Conservation (phyloP, 2,113 vertebrate species). For the Scomber colias region DNA sequence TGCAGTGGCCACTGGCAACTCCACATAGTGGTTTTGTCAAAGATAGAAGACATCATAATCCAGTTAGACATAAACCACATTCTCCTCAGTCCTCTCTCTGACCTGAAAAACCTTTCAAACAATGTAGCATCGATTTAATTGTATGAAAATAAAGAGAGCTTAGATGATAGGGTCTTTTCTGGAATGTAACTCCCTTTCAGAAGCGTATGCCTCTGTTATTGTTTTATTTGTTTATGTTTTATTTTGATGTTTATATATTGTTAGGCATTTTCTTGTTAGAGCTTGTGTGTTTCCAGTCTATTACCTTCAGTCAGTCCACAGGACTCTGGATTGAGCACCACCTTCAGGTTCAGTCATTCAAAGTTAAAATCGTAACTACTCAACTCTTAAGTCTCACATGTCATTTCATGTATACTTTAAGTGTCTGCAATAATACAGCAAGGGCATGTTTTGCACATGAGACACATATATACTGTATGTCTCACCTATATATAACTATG, state of each 20-base stretch:
- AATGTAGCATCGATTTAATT: constrained; percentile 21
- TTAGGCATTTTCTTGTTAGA: no score
- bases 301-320: neutral
- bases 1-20: constrained; percentile 53
- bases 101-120: constrained; percentile 40
- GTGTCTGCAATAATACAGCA: neutral
- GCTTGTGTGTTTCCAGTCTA: no score
- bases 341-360: neutral
- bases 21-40: constrained; percentile 39
- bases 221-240: neutral
- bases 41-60: constrained; percentile 62
- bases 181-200: no score
- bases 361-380: neutral
- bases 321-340: neutral
- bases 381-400: neutral
- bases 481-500: neutral
- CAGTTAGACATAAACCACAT: constrained; percentile 46
- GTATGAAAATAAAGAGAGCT: constrained; percentile 7
- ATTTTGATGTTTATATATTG: no score
- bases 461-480: neutral
- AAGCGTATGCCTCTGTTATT: no score
- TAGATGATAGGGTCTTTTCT: neutral
- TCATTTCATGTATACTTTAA: neutral
- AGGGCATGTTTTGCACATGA: neutral
- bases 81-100: constrained; percentile 45